Conservation (phyloP, 92 coral and sea anemone genomes). For the Epizoanthus fatuus region DNA sequence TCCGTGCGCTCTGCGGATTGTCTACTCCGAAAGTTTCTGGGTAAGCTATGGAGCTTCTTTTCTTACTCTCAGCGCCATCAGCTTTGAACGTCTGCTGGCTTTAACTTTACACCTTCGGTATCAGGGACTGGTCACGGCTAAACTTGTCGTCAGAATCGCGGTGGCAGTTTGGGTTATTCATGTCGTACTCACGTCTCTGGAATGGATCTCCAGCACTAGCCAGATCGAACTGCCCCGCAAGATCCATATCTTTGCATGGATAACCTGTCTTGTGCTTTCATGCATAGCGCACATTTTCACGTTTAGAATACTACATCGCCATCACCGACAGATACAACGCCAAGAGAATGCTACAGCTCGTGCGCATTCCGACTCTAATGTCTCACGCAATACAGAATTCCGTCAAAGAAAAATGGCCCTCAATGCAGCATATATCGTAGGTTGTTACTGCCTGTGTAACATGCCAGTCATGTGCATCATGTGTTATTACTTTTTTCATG, state of each 20-base stretch:
- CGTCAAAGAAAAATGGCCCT: constrained; percentile 75
- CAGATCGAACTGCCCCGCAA: constrained; percentile 3
- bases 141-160: constrained; percentile 47
- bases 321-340: constrained; percentile 69
- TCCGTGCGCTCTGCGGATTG: constrained; percentile 67
- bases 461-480: constrained; percentile 76
- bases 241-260: constrained; percentile 66
- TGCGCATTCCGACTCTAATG: constrained; percentile 28
- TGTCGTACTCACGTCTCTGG: constrained; percentile 51
- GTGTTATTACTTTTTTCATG: constrained; percentile 62
- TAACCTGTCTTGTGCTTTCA: constrained; percentile 57
- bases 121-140: constrained; percentile 57
- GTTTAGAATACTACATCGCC: constrained; percentile 68
- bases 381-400: constrained; percentile 32
- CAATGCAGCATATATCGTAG: constrained; percentile 83
- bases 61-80: constrained; percentile 87
- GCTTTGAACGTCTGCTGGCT: constrained; percentile 82
- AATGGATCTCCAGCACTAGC: constrained; percentile 59
- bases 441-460: constrained; percentile 77
- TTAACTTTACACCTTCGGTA: constrained; percentile 76
- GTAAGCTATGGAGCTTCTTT: constrained; percentile 81
- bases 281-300: constrained; percentile 62
- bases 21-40: constrained; percentile 84
- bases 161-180: constrained; percentile 67
- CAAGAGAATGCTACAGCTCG: constrained; percentile 34